A percentile compares a stretch with the other conserved stretches of the same genome.
These are phyloP conservation scores for Lasioglossum oenotherae DNA, from an alignment of 2,888 invertebrate genomes.

Conservation along the genomic window DNA sequence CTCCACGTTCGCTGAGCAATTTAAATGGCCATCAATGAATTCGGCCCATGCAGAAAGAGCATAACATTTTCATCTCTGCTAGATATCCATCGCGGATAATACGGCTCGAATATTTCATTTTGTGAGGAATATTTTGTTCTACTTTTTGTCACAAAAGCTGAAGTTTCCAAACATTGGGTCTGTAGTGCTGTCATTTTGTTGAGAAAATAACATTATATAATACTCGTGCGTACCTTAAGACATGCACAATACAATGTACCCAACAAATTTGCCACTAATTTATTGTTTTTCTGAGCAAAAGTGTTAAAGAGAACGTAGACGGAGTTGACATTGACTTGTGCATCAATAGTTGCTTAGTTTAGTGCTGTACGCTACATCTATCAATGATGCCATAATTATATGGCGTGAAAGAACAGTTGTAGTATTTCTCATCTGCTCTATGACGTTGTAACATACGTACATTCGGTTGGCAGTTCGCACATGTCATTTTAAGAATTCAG, in stretches of 20 bases:
- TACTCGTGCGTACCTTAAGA: background rate
- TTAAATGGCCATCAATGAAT: constrained; percentile 41
- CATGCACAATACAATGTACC: background rate
- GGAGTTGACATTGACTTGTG: background rate
- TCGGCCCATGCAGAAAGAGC: constrained; percentile 18
- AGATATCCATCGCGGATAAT: constrained; percentile 38
- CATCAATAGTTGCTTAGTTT: background rate
- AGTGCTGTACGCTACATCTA: background rate
- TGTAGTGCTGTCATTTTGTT: background rate
- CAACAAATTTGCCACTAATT: background rate
- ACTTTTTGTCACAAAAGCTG: background rate
- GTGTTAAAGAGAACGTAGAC: background rate
- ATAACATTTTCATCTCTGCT: constrained; percentile 48
- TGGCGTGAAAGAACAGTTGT: background rate
- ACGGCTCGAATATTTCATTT: background rate
- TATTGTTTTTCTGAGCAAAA: background rate
- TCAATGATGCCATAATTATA: background rate
- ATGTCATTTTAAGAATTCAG: background rate
- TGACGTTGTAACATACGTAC: background rate
- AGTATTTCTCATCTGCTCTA: background rate
- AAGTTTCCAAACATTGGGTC: background rate
- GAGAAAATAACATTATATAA: background rate
- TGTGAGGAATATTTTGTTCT: background rate
- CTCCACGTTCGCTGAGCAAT: constrained; percentile 26
- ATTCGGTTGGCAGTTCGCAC: background rate